Evolutionary conservation across 2,888 invertebrate species (phyloP).

Genomic region (Leptinotarsa tumamoca): DNA sequence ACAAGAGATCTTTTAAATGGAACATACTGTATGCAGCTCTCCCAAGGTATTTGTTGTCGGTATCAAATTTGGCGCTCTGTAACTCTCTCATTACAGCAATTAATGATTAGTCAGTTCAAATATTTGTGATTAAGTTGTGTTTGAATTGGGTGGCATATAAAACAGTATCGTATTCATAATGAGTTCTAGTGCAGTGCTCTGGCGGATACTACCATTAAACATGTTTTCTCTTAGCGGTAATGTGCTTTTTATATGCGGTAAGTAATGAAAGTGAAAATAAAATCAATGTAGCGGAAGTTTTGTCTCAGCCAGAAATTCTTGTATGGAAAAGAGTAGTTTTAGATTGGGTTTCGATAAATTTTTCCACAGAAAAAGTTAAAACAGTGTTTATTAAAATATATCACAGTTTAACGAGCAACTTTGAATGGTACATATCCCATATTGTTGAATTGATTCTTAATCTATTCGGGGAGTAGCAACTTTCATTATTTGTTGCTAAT

Average conservation of each 20-base stretch:
- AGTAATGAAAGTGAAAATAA: neutral
- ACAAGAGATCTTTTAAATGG: too few species aligned
- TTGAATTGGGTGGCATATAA: slow-evolving; percentile 9
- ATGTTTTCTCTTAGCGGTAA: slow-evolving; percentile 8
- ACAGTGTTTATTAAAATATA: too few species aligned
- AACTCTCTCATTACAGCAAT: neutral
- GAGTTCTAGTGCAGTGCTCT: neutral
- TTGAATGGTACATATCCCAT: too few species aligned
- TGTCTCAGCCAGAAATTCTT: too few species aligned
- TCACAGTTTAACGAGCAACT: too few species aligned
- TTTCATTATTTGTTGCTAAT: too few species aligned
- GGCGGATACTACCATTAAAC: neutral
- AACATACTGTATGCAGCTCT: too few species aligned
- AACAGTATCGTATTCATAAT: neutral
- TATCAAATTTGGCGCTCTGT: neutral
- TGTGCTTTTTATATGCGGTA: slow-evolving; percentile 5
- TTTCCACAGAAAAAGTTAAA: too few species aligned
- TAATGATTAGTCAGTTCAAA: slow-evolving; percentile 10
- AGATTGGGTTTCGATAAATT: too few species aligned
- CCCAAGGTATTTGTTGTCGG: neutral
- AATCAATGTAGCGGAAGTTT: neutral
- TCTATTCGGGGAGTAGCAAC: too few species aligned
- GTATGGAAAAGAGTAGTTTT: too few species aligned
- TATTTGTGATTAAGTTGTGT: neutral
- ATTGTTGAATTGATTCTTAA: too few species aligned